Percentiles rank a stretch among this genome's conserved stretches.
Evolutionary conservation across 2,888 invertebrate species (phyloP).

Genomic region (Ichneumoninae sp.): DNA sequence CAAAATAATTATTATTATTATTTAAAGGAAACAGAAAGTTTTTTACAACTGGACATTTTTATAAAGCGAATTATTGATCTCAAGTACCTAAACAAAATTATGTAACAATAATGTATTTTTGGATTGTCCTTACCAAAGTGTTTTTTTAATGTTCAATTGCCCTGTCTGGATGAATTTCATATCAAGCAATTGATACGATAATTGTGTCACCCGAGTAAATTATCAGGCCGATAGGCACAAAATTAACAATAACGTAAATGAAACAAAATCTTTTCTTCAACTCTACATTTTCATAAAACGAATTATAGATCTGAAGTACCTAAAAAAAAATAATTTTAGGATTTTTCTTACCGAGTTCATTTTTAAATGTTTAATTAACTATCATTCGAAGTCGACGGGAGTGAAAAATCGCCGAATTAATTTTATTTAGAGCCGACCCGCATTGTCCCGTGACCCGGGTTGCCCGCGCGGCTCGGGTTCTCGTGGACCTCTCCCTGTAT

Average conservation of each 20-base stretch:
- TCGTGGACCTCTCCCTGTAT: constrained; percentile 31
- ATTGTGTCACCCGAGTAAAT: too few relatives aligned
- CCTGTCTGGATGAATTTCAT: not conserved
- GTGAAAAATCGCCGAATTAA: not conserved
- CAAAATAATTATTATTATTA: not conserved
- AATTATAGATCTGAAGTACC: not conserved
- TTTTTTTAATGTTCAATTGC: too few relatives aligned
- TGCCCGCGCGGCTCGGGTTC: not conserved
- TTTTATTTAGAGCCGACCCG: not conserved
- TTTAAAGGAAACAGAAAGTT: not conserved
- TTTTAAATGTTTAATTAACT: not conserved
- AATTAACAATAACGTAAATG: not conserved
- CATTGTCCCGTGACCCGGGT: not conserved
- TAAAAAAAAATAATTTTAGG: not conserved
- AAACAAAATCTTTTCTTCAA: too few relatives aligned
- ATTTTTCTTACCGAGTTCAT: not conserved
- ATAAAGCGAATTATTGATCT: too few relatives aligned
- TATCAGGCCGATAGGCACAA: not conserved
- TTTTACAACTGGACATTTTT: too few relatives aligned
- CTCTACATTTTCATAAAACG: not conserved
- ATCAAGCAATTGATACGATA: too few relatives aligned
- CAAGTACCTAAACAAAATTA: too few relatives aligned
- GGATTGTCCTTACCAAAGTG: too few relatives aligned
- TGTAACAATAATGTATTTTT: too few relatives aligned
- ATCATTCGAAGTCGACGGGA: too few relatives aligned